These are phyloP conservation scores for Acomys russatus DNA, from an alignment of 2,797 vertebrate genomes.

Conservation along the genomic window DNA sequence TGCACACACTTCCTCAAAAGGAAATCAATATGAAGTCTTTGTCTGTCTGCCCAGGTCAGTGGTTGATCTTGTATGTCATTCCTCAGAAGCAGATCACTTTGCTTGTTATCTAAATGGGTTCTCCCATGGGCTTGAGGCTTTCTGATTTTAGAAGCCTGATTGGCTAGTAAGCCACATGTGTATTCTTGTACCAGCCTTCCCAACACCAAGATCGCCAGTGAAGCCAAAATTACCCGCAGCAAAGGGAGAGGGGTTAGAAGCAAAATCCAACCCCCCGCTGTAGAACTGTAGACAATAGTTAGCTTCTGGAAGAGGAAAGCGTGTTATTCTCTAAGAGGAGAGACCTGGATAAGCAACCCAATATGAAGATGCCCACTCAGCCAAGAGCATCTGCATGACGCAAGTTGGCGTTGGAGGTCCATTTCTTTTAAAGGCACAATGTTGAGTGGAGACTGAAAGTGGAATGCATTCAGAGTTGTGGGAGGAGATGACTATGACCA, in stretches of 20 bases:
- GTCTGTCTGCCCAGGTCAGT: not conserved
- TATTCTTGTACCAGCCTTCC: not conserved
- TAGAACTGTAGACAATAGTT: not conserved
- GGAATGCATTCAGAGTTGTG: not conserved
- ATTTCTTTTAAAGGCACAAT: not conserved
- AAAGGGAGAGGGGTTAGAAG: not conserved
- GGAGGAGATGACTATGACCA: not conserved
- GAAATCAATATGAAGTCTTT: not conserved
- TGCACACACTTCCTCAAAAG: not conserved
- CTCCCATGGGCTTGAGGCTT: not conserved
- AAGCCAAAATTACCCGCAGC: not conserved
- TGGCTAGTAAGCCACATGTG: not conserved
- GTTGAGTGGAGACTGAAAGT: not conserved
- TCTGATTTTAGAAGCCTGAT: not conserved
- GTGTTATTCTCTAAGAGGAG: not conserved
- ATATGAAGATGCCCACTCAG: not conserved
- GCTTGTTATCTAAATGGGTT: not conserved
- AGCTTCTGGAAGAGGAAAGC: not conserved
- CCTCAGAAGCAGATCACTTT: not conserved
- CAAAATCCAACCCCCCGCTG: too few species aligned
- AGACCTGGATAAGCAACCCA: not conserved
- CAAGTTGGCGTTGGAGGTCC: not conserved
- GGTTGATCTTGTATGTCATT: not conserved
- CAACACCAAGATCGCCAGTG: not conserved
- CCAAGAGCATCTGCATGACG: not conserved